These are phyloP conservation scores for Drosophila yooni DNA, from an alignment of 2,888 invertebrate species.

Conservation along the genomic window DNA sequence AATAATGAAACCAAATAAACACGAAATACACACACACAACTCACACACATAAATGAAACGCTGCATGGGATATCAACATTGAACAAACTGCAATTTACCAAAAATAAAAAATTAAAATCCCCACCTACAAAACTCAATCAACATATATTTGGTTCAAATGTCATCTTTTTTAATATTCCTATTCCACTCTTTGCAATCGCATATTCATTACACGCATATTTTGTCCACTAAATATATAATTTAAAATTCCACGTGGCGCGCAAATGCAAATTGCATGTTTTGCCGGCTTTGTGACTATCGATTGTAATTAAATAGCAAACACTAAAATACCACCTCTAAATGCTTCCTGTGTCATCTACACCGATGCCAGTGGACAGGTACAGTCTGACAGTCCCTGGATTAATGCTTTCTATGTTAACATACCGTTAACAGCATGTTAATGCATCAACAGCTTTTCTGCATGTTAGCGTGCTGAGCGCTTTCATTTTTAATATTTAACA, in stretches of 20 bases:
- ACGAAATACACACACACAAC: constrained; percentile 19
- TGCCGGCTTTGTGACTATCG: constrained; percentile 35
- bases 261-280: constrained; percentile 47
- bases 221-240: constrained; percentile 18
- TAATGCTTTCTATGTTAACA: constrained; percentile 25
- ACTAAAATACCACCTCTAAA: constrained; percentile 91
- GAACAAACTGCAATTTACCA: constrained; percentile 45
- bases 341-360: constrained; percentile 97
- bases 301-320: constrained; percentile 69
- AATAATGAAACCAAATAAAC: constrained; percentile 42
- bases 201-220: constrained; percentile 29
- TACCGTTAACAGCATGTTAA: constrained; percentile 43
- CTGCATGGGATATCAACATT: constrained; percentile 62
- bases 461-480: constrained; percentile 18
- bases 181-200: constrained; percentile 12
- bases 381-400: constrained; percentile 44
- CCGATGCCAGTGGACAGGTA: constrained; percentile 98
- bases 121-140: constrained; percentile 29
- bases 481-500: background rate
- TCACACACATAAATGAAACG: constrained; percentile 26
- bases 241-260: constrained; percentile 12
- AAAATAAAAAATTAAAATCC: constrained; percentile 27
- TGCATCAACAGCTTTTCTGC: constrained; percentile 30
- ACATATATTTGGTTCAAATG: constrained; percentile 34
- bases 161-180: constrained; percentile 8